Percentiles rank a stretch among this genome's conserved stretches.
Evolutionary conservation across 2,797 vertebrate species (phyloP).

Genomic region (Spea hammondii): DNA sequence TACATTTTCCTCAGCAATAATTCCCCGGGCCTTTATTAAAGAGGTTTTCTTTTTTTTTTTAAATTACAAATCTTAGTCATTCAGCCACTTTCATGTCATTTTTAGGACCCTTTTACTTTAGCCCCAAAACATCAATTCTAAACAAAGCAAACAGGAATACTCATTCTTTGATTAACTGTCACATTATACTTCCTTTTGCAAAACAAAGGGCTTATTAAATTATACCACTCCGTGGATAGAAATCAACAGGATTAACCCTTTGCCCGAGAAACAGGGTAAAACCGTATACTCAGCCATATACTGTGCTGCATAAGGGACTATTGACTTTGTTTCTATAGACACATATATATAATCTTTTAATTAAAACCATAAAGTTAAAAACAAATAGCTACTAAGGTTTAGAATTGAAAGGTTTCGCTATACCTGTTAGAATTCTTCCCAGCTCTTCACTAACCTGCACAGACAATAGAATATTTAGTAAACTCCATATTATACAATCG

Average conservation of each 20-base stretch:
- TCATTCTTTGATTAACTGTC: constrained; percentile 52
- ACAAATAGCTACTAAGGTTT: too few species aligned
- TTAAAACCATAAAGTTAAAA: too few species aligned
- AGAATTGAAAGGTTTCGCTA: too few species aligned
- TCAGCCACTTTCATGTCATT: constrained; percentile 68
- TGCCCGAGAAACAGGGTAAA: not conserved
- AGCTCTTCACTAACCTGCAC: too few species aligned
- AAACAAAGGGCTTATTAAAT: constrained; percentile 50
- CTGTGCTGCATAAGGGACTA: too few species aligned
- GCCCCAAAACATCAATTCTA: constrained; percentile 51
- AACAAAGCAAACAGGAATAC: constrained; percentile 50
- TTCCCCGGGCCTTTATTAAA: constrained; percentile 80
- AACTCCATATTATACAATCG: too few species aligned
- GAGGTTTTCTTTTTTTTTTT: constrained; percentile 75
- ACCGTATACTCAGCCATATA: not conserved
- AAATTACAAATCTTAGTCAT: constrained; percentile 77
- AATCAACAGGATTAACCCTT: constrained; percentile 38
- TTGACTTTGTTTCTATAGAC: too few species aligned
- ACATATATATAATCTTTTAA: too few species aligned
- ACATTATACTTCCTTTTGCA: constrained; percentile 46
- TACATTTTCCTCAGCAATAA: constrained; percentile 68
- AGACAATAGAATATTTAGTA: too few species aligned
- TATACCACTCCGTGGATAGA: constrained; percentile 27
- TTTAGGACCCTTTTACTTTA: constrained; percentile 43
- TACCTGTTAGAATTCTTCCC: too few species aligned